phyloP scores from a whole-genome alignment of 2,113 vertebrate genomes.

The Actinemys pallida region DNA sequence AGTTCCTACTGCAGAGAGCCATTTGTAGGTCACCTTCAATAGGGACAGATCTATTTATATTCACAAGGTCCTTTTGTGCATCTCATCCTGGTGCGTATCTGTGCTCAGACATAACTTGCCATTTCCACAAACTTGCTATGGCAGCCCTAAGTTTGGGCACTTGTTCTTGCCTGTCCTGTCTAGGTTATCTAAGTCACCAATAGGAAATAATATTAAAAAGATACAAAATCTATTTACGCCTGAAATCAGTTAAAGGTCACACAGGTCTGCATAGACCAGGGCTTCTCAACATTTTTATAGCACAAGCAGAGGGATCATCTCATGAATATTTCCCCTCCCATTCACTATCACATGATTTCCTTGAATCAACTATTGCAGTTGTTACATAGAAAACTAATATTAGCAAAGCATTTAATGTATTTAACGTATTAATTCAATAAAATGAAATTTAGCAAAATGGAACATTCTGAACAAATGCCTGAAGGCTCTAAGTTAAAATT shows the following conservation, averaged over 20 bases:
- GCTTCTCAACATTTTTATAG: not conserved
- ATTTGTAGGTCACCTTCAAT: not conserved
- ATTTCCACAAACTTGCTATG: not conserved
- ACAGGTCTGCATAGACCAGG: not conserved
- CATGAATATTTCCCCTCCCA: not conserved
- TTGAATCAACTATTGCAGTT: not conserved
- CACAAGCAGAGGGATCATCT: not conserved
- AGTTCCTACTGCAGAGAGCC: not conserved
- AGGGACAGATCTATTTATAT: not conserved
- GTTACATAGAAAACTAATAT: not conserved
- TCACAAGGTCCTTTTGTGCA: not conserved
- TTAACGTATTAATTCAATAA: not conserved
- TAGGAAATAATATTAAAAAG: not conserved
- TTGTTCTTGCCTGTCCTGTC: not conserved
- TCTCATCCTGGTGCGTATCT: not conserved
- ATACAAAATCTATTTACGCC: constrained; percentile 1
- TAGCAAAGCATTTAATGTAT: not conserved
- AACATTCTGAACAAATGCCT: not conserved
- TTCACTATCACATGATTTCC: not conserved
- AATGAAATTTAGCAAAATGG: not conserved
- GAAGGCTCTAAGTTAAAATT: not conserved
- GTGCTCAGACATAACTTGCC: not conserved
- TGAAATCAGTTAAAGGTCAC: constrained; percentile 8
- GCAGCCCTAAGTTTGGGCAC: not conserved
- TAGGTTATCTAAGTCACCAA: not conserved